phyloP scores from a whole-genome alignment of 2,888 invertebrate species.

The Euplexia lucipara region DNA sequence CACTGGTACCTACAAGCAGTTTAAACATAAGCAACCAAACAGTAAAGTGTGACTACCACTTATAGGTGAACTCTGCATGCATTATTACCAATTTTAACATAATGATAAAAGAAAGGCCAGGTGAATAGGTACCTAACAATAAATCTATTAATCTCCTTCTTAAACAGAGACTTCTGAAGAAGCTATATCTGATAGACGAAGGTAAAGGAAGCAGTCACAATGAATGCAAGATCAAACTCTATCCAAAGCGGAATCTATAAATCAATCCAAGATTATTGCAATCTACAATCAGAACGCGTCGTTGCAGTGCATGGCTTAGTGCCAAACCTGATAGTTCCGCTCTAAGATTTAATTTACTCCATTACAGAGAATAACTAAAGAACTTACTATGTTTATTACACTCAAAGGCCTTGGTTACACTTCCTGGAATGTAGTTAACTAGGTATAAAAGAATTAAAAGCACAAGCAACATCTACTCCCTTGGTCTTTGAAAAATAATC shows the following conservation, averaged over 20 bases:
- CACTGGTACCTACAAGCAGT: no score
- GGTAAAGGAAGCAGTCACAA: neutral
- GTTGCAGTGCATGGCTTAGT: constrained; percentile 30
- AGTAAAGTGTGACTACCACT: no score
- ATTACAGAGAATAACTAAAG: constrained; percentile 34
- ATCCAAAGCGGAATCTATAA: constrained; percentile 27
- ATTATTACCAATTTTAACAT: no score
- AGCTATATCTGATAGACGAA: no score
- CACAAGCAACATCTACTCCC: neutral
- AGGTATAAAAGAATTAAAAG: constrained; percentile 12
- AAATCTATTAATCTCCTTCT: no score
- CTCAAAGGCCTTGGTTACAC: constrained; percentile 3
- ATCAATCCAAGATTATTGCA: constrained; percentile 25
- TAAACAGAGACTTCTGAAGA: no score
- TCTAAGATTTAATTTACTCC: constrained; percentile 34
- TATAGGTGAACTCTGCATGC: no score
- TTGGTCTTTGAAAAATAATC: constrained; percentile 10
- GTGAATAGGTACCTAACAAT: no score
- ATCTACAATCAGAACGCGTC: constrained; percentile 21
- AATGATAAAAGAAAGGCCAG: no score
- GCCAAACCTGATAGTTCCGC: constrained; percentile 58
- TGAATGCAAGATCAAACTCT: neutral
- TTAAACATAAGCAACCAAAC: no score
- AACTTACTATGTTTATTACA: constrained; percentile 20
- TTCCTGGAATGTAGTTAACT: constrained; percentile 41